Evolutionary conservation across 1,140 invertebrate species (phyloP), one percentile per base, ranked within the genome.

Genomic region (Saccostrea cuccullata): DNA sequence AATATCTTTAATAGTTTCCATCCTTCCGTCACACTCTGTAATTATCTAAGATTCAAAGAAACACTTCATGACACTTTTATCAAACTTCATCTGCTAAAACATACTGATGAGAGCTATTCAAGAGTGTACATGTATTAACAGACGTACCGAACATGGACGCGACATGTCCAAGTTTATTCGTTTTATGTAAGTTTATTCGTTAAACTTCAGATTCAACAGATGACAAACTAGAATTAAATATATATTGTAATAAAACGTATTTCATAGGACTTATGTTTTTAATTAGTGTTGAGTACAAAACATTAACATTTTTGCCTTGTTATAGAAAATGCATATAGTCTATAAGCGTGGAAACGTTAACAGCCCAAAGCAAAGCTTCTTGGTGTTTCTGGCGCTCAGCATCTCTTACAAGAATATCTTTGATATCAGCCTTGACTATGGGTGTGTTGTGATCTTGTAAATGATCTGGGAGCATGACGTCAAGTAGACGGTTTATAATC

Each of bases 341-440:
- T 77, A 77, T 77, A 4, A 77, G 70, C 23, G 70, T 77, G 4
- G 70, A 77, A 17, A 77, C 70, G 30, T 77, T 77, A 8, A 77
- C 70, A 30, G 70, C 70, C 70, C 70, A 77, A 3, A 77, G 11
- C 30, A 77, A 77, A 8, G 70, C 70, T 13, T 77, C 70, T 77
- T 77, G 70, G 2, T 36, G 70, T 30, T 77, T 77, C 9, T 77
- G 70, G 26, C 70, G 70, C 26, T 77, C 70, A 15, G 70, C 70
- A 77, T 77, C 70, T 77, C 70, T 77, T 40, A 73, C 23, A 4
- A 87, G 40, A 6, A 60, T 58, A 4, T 87, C 86, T 55, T 23
- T n/a, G 13, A 87, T 58, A 8, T 40, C 20, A 20, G 70, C 55
- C 64, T 55, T 87, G 1, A 55, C 58, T n/a, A 58, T 23, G 2